Evolutionary conservation across 2,888 invertebrate genomes (phyloP), one percentile per base, ranked within the genome.

Genomic region (Caenorhabditis sp.): DNA sequence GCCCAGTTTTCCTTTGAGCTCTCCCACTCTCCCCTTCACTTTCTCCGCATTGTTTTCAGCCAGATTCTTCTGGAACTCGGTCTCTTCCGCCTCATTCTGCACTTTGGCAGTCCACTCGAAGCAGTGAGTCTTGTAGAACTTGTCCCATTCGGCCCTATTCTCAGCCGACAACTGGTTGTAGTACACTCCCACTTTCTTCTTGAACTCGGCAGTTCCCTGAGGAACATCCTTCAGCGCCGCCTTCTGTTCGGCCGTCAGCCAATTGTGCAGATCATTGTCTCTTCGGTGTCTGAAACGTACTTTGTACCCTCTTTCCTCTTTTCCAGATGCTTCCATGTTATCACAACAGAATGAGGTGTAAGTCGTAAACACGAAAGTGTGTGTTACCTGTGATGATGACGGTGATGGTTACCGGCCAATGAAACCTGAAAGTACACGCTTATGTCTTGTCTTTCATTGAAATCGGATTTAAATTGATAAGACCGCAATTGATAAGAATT

Each of bases 161-260:
- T 79, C 81, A 2, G 55, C 56, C 9, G 80, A 61, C 37, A 83
- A 55, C 0, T 37, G 17, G 0, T 61, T 56, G 37, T 81, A 83
- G 35, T 77, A 76, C 26, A 74, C 73, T 46, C 72, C 74, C 24
- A 80, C 73, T 30, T 81, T 78, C 50, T 71, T 58, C 66, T 80
- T 79, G 52, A 81, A 75, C 15, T 73, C 74, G 2, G 35, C 22
- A 6, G 61, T 66, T 24, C 55, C 55, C 32, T 46, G 52, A 8
- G 15, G 7, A 26, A 75, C n/a, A 30, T 53, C 55, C 37, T 75
- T 73, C 45, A 80, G 39, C 8, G 52, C 22, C 24, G 56, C 70
- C 46, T 80, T 80, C 46, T 80, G 80, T 22, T 75, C 80, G 22
- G 13, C 75, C 2, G 75, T 80, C 15, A 80, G 55, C 80, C 80